Evolutionary conservation across 1,140 invertebrate species (phyloP).

Genomic region (Sitobion miscanthi): DNA sequence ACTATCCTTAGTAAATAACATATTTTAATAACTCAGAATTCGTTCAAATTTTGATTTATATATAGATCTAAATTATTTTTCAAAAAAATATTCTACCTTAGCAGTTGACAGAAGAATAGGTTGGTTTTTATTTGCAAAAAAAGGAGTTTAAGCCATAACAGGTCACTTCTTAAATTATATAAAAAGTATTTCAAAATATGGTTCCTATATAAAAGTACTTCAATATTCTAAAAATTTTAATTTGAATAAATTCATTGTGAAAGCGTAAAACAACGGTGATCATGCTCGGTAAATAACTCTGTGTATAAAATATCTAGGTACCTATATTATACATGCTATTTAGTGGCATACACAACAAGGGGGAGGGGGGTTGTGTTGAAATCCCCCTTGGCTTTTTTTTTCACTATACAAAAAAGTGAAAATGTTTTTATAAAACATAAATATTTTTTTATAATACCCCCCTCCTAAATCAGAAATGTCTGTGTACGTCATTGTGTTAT

Average conservation of each 20-base stretch:
- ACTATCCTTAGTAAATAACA: background rate
- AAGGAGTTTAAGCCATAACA: background rate
- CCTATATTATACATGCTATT: background rate
- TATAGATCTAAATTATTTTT: too few species aligned
- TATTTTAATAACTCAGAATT: background rate
- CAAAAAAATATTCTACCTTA: too few species aligned
- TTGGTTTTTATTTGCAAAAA: too few species aligned
- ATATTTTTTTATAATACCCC: background rate
- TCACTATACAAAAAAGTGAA: background rate
- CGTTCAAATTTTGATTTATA: too few species aligned
- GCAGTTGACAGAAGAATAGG: too few species aligned
- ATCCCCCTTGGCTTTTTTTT: background rate
- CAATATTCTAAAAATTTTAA: background rate
- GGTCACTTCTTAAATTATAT: background rate
- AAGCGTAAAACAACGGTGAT: background rate
- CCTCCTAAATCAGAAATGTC: background rate
- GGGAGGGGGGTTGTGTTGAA: background rate
- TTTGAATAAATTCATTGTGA: background rate
- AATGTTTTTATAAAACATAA: background rate
- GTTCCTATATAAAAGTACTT: too few species aligned
- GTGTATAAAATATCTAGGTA: background rate
- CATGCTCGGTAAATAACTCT: background rate
- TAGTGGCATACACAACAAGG: background rate
- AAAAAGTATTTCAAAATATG: background rate
- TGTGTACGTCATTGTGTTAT: background rate